Evolutionary conservation across 37 sponge, comb jelly and placozoan genomes (phyloP), one percentile per base, ranked within the genome.

Genomic region (Ianthella basta): DNA sequence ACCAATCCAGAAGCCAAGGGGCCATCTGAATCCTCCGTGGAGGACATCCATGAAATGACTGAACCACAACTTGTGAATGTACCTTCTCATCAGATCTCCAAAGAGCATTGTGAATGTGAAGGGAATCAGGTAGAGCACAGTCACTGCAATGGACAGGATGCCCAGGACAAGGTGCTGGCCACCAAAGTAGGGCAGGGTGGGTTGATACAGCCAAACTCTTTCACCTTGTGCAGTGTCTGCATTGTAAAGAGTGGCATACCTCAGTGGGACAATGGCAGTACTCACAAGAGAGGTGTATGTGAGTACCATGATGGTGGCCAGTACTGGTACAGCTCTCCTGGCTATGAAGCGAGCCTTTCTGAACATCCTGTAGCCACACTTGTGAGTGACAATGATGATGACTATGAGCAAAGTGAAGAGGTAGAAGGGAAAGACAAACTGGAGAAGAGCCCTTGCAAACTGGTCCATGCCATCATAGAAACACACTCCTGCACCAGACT

Each of bases 291-390:
- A 79, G 16, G 69, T 29, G 68, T 83, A 88, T 38, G 84, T 82
- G 16, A 83, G 37, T 1, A 38, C 40, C 10, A 88, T 20, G 27
- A 88, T 59, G n/a, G 89, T 88, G 25, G 79, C 89, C 4, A 88
- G 60, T 30, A 83, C 72, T 6, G 59, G 79, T 0, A 88, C 72
- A 50, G 89, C 19, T 24, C 60, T 83, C 0, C 4, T 18, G 8
- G 69, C 70, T n/a, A 88, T 13, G 0, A 83, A 33, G 13, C 41
- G 60, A 0, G 82, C 44, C 15, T 37, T n/a, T n/a, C n/a, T 8
- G 14, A 72, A 32, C 16, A 72, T 72, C 59, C 19, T 80, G 23
- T 29, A 53, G 10, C 27, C 27, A 16, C 36, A 80, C 35, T 57
- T 56, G 59, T 59, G 60, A 30, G 60, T 41, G 21, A 27, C 81